Evolutionary conservation across 2,797 vertebrate genomes (phyloP), one percentile per base, ranked within the genome.

Genomic region (Gymnopithys bicolor): DNA sequence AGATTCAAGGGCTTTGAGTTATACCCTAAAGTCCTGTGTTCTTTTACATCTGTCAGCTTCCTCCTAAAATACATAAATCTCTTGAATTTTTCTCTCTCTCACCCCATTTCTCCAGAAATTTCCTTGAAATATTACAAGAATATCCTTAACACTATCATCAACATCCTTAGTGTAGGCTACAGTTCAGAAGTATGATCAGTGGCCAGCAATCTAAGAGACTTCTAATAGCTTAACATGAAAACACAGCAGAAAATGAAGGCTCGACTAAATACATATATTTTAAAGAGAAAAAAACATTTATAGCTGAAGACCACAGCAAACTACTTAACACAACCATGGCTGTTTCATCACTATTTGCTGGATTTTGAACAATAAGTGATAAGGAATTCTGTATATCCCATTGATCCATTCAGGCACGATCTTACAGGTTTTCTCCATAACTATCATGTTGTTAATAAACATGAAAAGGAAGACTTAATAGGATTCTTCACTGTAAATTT

Each of bases 381-480:
- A 86, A 35, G 88, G 46, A 81, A 75, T 64, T 43, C 37, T 0
- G 0, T 45, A 35, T 37, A 77, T 41, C 22, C 28, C 37, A 77
- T 43, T 83, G 55, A 92, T 76, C 41, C 43, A 32, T 87, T 94
- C 64, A 87, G 25, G 59, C 37, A 58, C 52, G 25, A 49, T 32
- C 68, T 85, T 66, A 69, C 21, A 13, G 76, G 32, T 7, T 33
- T 60, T 67, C 51, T 74, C 53, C 46, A 23, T 74, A 85, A 87
- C 52, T 74, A 79, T 59, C 7, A 21, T 70, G 33, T 81, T 89
- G n/a, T 52, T 73, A 46, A 59, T 83, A 68, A 16, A 80, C 39
- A 91, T 83, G n/a, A 91, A 89, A 70, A 63, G 53, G 27, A 91
- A 87, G 68, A 70, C n/a, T 94, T 91, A 69, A 55, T 71, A 81